A percentile compares a stretch with the other conserved stretches of the same genome.
Evolutionary conservation across 2,797 vertebrate genomes (phyloP).

Genomic region (Adelosebastes latens): DNA sequence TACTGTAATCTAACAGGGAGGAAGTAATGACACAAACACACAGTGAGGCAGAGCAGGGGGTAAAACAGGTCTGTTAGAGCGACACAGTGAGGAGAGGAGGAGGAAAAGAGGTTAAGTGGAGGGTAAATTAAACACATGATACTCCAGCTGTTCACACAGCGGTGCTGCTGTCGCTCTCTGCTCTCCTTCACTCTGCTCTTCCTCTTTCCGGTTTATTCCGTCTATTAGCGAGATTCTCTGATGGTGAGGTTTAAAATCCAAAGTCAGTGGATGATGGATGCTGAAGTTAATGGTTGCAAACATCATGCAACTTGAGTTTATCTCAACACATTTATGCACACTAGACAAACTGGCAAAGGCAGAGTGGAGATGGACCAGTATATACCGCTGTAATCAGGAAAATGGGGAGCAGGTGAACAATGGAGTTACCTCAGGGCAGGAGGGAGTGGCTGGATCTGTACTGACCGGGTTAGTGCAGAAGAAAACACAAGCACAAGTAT

Average conservation of each 20-base stretch:
- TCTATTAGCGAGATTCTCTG: neutral
- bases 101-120: constrained; percentile 2
- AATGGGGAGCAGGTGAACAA: too few relatives aligned
- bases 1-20: neutral
- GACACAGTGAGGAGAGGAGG: neutral
- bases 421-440: too few relatives aligned
- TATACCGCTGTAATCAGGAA: too few relatives aligned
- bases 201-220: neutral
- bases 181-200: neutral
- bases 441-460: too few relatives aligned
- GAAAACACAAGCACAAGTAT: too few relatives aligned
- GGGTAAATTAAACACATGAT: constrained; percentile 14
- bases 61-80: neutral
- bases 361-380: neutral
- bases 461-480: too few relatives aligned
- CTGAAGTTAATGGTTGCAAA: neutral
- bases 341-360: neutral
- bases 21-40: neutral
- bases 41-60: neutral
- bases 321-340: neutral
- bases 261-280: neutral
- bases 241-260: neutral
- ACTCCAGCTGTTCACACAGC: constrained; percentile 26
- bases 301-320: neutral
- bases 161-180: neutral